These are phyloP conservation scores for Olivierus martensii DNA, from an alignment of 1,140 invertebrate species.

Conservation along the genomic window DNA sequence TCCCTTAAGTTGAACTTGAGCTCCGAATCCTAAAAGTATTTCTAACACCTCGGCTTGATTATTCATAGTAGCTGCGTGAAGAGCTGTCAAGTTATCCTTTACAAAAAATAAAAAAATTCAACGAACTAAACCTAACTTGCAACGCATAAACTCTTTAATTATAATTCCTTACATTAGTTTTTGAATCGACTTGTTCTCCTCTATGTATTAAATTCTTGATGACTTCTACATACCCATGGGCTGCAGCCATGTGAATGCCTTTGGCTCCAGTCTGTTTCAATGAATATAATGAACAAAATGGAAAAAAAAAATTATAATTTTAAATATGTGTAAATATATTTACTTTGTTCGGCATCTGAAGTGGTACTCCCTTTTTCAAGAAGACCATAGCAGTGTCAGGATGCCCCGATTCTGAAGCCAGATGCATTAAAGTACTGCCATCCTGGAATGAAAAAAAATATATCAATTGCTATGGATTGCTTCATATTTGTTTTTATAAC, in stretches of 20 bases:
- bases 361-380: constrained; percentile 93
- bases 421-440: constrained; percentile 96
- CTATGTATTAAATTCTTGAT: constrained; percentile 92
- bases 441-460: constrained; percentile 38
- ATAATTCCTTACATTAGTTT: constrained; percentile 71
- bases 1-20: constrained; percentile 88
- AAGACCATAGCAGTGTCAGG: constrained; percentile 95
- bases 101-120: background rate
- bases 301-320: too few relatives aligned
- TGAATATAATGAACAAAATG: background rate
- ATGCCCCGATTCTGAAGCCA: constrained; percentile 89
- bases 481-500: too few relatives aligned
- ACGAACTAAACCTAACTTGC: background rate
- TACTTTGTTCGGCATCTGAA: constrained; percentile 98
- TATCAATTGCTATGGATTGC: too few relatives aligned
- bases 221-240: constrained; percentile 89
- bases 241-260: constrained; percentile 82
- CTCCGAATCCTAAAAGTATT: constrained; percentile 87
- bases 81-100: constrained; percentile 93
- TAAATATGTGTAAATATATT: background rate
- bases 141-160: background rate
- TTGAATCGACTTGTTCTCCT: constrained; percentile 89
- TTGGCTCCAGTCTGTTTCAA: constrained; percentile 55
- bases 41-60: constrained; percentile 95
- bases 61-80: constrained; percentile 95